These are phyloP conservation scores for Porites cylindrica DNA, from an alignment of 92 coral and sea anemone species.

Conservation along the genomic window DNA sequence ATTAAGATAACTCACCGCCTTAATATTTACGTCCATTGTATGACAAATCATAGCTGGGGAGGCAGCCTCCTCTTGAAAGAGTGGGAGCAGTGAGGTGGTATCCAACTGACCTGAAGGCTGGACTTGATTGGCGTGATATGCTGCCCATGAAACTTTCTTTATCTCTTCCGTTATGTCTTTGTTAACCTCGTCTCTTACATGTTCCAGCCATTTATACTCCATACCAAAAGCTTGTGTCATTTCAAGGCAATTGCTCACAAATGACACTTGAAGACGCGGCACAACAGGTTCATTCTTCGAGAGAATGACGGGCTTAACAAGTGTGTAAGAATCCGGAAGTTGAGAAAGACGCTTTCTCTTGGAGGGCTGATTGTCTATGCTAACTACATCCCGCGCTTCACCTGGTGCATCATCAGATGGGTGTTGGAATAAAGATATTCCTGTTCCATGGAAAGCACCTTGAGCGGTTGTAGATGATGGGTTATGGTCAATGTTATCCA, in stretches of 20 bases:
- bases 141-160: conserved; percentile 24
- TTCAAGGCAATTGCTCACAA: neutral
- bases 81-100: conserved; percentile 49
- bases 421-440: conserved; percentile 1
- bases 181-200: conserved; percentile 23
- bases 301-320: conserved; percentile 18
- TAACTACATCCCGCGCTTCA: neutral
- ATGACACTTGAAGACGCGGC: neutral
- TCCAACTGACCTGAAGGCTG: conserved; percentile 10
- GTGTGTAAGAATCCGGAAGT: conserved; percentile 28
- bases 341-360: neutral
- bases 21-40: conserved; percentile 61
- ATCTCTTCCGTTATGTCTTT: conserved; percentile 6
- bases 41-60: conserved; percentile 74
- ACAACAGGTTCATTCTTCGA: conserved; percentile 27
- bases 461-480: conserved; percentile 65
- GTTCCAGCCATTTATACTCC: conserved; percentile 2
- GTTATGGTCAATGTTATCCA: conserved; percentile 85
- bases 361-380: conserved; percentile 7
- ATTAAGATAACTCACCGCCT: conserved; percentile 58
- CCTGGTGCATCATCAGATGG: neutral
- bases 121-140: conserved; percentile 29
- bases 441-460: conserved; percentile 61
- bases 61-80: conserved; percentile 66
- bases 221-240: neutral